phyloP scores from a whole-genome alignment of 2,888 invertebrate species.

The Nasonovia ribisnigri region DNA sequence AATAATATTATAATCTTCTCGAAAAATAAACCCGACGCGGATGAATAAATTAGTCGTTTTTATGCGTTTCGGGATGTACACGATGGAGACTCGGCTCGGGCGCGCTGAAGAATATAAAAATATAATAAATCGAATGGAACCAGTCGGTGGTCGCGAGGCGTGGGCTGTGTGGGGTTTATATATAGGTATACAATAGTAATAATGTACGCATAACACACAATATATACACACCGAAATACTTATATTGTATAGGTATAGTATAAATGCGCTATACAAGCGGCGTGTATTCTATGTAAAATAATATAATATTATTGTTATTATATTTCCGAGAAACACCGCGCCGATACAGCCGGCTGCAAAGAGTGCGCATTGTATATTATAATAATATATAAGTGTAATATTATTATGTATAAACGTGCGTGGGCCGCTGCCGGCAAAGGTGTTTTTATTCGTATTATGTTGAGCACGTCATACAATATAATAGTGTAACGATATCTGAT shows the following conservation, averaged over 20 bases:
- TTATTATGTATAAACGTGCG: not conserved
- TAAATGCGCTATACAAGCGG: not conserved
- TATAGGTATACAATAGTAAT: not conserved
- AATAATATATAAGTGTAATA: not conserved
- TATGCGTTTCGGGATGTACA: constrained; percentile 28
- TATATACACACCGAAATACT: not conserved
- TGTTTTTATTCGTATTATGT: not conserved
- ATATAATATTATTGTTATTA: constrained; percentile 32
- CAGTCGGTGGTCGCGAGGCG: constrained; percentile 61
- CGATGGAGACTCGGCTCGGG: not conserved
- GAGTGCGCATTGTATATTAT: not conserved
- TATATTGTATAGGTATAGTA: not conserved
- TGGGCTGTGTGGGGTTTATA: constrained; percentile 45
- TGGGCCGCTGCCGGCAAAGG: constrained; percentile 30
- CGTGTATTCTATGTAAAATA: not conserved
- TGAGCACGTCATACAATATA: not conserved
- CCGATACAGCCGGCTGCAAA: constrained; percentile 30
- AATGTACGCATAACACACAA: not conserved
- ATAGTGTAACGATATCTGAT: not conserved
- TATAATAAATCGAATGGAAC: constrained; percentile 48
- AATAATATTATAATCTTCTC: not conserved
- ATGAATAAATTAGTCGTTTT: constrained; percentile 42
- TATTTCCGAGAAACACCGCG: constrained; percentile 15
- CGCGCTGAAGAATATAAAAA: not conserved
- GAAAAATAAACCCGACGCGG: constrained; percentile 1